Conservation (phyloP, 2,113 vertebrate species). For the Tympanuchus pallidicinctus region DNA sequence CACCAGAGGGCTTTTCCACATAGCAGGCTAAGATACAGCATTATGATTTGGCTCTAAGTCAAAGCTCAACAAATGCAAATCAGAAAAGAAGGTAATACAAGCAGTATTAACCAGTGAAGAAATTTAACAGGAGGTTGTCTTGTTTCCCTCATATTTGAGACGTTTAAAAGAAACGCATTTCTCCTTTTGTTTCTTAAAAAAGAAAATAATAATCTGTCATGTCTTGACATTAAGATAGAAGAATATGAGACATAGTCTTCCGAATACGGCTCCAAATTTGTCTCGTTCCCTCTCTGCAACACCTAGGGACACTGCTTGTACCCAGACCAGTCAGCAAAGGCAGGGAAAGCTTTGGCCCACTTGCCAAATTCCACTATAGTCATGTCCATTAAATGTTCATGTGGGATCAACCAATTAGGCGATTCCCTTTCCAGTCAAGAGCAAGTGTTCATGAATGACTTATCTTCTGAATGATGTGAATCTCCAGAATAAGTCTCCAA, state of each 20-base stretch:
- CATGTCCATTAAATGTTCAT: background rate
- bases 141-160: background rate
- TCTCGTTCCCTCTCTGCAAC: background rate
- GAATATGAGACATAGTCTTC: background rate
- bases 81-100: background rate
- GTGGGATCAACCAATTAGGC: accelerated
- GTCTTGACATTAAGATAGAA: background rate
- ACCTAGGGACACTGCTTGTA: background rate
- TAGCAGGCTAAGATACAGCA: background rate
- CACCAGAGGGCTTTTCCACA: background rate
- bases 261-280: background rate
- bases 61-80: background rate
- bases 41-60: background rate
- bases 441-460: background rate
- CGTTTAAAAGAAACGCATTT: background rate
- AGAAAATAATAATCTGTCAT: background rate
- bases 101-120: background rate
- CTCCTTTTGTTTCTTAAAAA: background rate
- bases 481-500: background rate
- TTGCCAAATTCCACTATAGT: background rate
- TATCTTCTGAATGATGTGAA: background rate
- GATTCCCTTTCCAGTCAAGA: background rate
- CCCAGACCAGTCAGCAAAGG: background rate
- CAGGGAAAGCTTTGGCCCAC: background rate
- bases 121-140: background rate